phyloP scores from a whole-genome alignment of 2,888 invertebrate species.

The Gortyna flavago region DNA sequence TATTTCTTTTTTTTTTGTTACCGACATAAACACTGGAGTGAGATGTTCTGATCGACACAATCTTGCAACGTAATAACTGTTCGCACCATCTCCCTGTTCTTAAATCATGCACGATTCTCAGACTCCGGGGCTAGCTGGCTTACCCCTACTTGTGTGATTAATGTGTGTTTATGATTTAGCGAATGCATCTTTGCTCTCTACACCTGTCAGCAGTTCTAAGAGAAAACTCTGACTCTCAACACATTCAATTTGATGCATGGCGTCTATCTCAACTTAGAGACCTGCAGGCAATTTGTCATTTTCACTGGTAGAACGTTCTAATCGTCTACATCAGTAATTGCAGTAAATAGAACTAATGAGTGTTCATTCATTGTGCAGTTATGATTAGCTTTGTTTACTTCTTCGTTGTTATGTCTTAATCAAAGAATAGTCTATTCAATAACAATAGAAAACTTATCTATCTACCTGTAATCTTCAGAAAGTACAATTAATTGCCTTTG shows the following conservation, averaged over 20 bases:
- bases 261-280: constrained; percentile 45
- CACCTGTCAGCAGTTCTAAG: constrained; percentile 67
- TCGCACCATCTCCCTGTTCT: constrained; percentile 53
- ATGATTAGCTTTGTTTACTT: constrained; percentile 28
- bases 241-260: constrained; percentile 60
- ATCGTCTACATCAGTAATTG: constrained; percentile 41
- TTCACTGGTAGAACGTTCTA: constrained; percentile 35
- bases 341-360: constrained; percentile 30
- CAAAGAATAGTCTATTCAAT: constrained; percentile 17
- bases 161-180: constrained; percentile 78
- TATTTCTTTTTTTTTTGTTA: constrained; percentile 66
- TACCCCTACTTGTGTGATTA: constrained; percentile 75
- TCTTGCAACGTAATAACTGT: constrained; percentile 63
- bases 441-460: constrained; percentile 30
- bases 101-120: constrained; percentile 55
- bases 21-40: constrained; percentile 68
- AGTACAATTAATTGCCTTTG: constrained; percentile 59
- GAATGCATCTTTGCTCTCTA: constrained; percentile 68
- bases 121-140: constrained; percentile 58
- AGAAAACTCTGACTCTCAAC: constrained; percentile 60
- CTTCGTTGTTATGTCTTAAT: constrained; percentile 40
- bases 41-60: constrained; percentile 72
- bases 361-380: constrained; percentile 35
- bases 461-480: constrained; percentile 4
- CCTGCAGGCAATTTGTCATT: constrained; percentile 58